Evolutionary conservation across 2,888 invertebrate species (phyloP).

Genomic region (Crocallis elinguaria): DNA sequence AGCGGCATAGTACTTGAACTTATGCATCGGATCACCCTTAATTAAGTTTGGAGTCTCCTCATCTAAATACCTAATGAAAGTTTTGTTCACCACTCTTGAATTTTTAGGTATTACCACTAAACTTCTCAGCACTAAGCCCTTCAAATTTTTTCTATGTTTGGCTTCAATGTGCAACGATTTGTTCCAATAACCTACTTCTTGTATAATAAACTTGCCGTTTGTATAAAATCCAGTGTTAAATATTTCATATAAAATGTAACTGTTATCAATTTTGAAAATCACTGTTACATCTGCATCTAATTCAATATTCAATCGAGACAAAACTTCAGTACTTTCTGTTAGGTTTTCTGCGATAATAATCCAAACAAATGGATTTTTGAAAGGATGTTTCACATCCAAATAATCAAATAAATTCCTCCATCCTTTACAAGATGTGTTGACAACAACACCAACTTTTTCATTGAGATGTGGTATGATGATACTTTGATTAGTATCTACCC

Average conservation of each 20-base stretch:
- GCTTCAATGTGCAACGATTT: slow-evolving; percentile 57
- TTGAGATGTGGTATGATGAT: slow-evolving; percentile 33
- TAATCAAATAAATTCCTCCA: slow-evolving; percentile 53
- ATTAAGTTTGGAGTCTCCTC: slow-evolving; percentile 75
- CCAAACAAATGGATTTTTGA: slow-evolving; percentile 65
- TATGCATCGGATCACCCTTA: slow-evolving; percentile 86
- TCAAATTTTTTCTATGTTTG: slow-evolving; percentile 77
- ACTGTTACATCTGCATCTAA: slow-evolving; percentile 77
- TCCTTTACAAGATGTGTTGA: slow-evolving; percentile 58
- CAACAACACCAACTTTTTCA: slow-evolving; percentile 56
- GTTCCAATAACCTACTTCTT: slow-evolving; percentile 78
- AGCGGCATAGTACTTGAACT: slow-evolving; percentile 86
- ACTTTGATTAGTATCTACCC: slow-evolving; percentile 26
- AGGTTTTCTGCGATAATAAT: slow-evolving; percentile 59
- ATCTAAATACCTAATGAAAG: slow-evolving; percentile 76
- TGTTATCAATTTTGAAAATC: slow-evolving; percentile 43
- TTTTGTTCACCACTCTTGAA: slow-evolving; percentile 63
- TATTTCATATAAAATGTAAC: slow-evolving; percentile 68
- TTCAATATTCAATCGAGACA: slow-evolving; percentile 67
- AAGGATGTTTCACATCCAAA: slow-evolving; percentile 33
- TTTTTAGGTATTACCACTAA: slow-evolving; percentile 72
- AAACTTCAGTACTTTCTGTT: slow-evolving; percentile 42
- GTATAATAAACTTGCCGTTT: slow-evolving; percentile 77
- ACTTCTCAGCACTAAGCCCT: slow-evolving; percentile 81
- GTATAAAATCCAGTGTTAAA: slow-evolving; percentile 84